A percentile compares a stretch with the other conserved stretches of the same genome.
These are phyloP conservation scores for Novumbra hubbsi DNA, from an alignment of 2,797 vertebrate species.

Conservation along the genomic window DNA sequence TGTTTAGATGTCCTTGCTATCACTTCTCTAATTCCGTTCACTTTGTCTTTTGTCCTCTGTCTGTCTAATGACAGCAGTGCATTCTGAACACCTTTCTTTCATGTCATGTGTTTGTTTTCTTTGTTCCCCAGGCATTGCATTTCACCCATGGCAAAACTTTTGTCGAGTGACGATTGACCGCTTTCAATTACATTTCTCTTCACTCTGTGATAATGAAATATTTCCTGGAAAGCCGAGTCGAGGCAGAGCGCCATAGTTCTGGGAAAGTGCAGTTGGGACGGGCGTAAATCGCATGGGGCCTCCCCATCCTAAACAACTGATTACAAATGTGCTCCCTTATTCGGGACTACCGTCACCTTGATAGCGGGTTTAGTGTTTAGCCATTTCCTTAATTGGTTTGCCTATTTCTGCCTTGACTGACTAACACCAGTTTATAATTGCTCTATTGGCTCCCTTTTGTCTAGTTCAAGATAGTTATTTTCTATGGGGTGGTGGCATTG, in stretches of 20 bases:
- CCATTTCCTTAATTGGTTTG: slow-evolving; percentile 76
- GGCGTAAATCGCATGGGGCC: slow-evolving; percentile 1
- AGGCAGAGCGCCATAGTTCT: not conserved
- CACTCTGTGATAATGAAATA: not conserved
- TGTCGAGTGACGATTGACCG: not conserved
- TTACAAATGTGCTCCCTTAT: slow-evolving; percentile 66
- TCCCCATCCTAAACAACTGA: slow-evolving; percentile 62
- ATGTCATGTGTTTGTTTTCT: not conserved
- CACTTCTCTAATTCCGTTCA: not conserved
- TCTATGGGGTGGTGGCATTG: not conserved
- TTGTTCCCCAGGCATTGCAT: not conserved
- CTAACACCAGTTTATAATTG: slow-evolving; percentile 21
- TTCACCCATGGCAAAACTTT: not conserved
- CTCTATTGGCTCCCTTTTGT: not conserved
- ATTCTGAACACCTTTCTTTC: not conserved
- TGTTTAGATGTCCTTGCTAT: not conserved
- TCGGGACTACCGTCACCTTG: slow-evolving; percentile 67
- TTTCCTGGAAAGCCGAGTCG: slow-evolving; percentile 3
- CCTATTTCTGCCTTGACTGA: slow-evolving; percentile 21
- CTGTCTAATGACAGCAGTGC: not conserved
- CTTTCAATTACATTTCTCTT: not conserved
- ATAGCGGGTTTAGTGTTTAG: slow-evolving; percentile 75
- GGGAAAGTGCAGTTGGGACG: too few species aligned
- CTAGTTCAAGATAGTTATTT: slow-evolving; percentile 2
- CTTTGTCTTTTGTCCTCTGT: not conserved